These are phyloP conservation scores for Trematomus bernacchii DNA, from an alignment of 2,797 vertebrate species.

Conservation along the genomic window DNA sequence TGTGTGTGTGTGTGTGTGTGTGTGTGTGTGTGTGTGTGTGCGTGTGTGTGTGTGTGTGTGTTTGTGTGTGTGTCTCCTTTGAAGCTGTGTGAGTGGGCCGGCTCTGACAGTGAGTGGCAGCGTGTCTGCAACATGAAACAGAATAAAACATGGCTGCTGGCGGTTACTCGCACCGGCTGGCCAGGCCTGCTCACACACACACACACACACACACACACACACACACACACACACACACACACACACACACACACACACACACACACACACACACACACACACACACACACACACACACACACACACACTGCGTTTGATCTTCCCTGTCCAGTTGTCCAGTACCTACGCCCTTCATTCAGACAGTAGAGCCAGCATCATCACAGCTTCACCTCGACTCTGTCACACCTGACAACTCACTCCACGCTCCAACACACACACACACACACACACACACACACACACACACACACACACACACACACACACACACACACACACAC, in stretches of 20 bases:
- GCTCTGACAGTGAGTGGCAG: slow-evolving; percentile 85
- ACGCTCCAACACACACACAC: slow-evolving; percentile 32
- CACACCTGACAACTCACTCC: no score
- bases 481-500: no score
- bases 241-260: no score
- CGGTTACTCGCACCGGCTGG: slow-evolving; percentile 76
- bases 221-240: no score
- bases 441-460: slow-evolving; percentile 49
- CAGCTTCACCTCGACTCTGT: no score
- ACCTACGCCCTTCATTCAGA: no score
- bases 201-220: no score
- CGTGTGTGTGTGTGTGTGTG: slow-evolving; percentile 46
- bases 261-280: no score
- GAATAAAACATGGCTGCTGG: slow-evolving; percentile 85
- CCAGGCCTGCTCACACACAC: no score
- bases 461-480: slow-evolving; percentile 34
- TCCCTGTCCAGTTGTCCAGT: no score
- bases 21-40: slow-evolving; percentile 15
- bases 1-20: not conserved
- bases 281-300: slow-evolving; percentile 42
- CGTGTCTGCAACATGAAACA: slow-evolving; percentile 84
- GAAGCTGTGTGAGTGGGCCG: slow-evolving; percentile 77
- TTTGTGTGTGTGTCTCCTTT: slow-evolving; percentile 74
- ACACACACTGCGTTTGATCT: no score
- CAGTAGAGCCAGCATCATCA: no score